Conservation (phyloP, 2,888 invertebrate species). For the Entomobrya proxima region DNA sequence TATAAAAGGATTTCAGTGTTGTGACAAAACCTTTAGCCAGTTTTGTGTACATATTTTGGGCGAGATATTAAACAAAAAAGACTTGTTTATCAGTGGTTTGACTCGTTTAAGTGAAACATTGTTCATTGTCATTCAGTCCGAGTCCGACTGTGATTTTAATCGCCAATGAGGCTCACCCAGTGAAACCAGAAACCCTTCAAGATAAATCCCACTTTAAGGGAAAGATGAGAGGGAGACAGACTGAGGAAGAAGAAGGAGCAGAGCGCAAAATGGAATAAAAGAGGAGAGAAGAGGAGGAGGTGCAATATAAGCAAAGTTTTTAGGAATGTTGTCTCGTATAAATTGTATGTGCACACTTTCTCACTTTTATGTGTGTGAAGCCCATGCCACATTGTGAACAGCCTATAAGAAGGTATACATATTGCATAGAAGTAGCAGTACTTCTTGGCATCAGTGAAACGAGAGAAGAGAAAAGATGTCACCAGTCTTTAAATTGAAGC, state of each 20-base stretch:
- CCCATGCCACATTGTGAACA: background rate
- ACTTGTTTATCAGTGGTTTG: conserved; percentile 61
- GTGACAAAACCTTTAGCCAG: background rate
- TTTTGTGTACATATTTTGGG: background rate
- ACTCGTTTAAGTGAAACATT: conserved; percentile 64
- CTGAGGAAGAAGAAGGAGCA: background rate
- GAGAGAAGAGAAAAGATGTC: conserved; percentile 68
- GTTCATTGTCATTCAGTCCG: conserved; percentile 64
- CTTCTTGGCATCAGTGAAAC: conserved; percentile 53
- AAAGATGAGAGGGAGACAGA: conserved; percentile 29
- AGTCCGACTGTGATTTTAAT: conserved; percentile 64
- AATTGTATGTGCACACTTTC: background rate
- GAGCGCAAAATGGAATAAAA: background rate
- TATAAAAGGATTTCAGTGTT: background rate
- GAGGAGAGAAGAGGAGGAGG: background rate
- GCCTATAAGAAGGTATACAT: background rate
- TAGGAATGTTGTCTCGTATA: background rate
- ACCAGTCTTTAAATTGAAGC: conserved; percentile 71
- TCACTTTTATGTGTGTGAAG: too few species aligned
- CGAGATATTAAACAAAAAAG: conserved; percentile 5
- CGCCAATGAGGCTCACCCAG: conserved; percentile 60
- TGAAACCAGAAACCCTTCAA: conserved; percentile 61
- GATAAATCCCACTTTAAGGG: conserved; percentile 65
- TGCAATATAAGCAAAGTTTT: conserved; percentile 1
- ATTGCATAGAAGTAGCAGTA: conserved; percentile 20